phyloP scores from a whole-genome alignment of 2,797 vertebrate species.

The Cyprinella venusta region DNA sequence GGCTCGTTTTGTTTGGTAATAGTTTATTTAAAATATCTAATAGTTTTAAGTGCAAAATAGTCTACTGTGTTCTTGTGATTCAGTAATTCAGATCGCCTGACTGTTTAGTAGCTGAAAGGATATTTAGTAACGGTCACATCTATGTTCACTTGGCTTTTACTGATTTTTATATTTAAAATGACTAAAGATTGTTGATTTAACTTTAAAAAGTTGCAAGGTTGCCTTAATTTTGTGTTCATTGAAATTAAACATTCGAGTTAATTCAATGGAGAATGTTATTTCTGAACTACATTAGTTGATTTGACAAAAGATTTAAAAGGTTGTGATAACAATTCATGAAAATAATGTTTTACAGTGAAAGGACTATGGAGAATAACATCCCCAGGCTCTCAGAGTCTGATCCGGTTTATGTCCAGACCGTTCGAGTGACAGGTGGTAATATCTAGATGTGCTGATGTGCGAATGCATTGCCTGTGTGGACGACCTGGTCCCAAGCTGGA shows the following conservation, averaged over 20 bases:
- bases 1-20: neutral
- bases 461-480: conserved; percentile 24
- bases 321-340: too few relatives aligned
- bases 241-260: too few relatives aligned
- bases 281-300: too few relatives aligned
- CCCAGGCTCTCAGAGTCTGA: conserved; percentile 46
- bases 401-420: conserved; percentile 47
- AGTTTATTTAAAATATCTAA: neutral
- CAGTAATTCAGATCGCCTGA: neutral
- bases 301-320: too few relatives aligned
- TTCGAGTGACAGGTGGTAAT: conserved; percentile 59
- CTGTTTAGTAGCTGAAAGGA: neutral
- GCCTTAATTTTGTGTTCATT: too few relatives aligned
- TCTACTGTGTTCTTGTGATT: neutral
- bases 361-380: conserved; percentile 46
- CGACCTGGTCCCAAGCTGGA: neutral
- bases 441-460: conserved; percentile 53
- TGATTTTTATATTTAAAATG: neutral
- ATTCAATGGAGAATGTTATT: too few relatives aligned
- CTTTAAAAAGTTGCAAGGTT: too few relatives aligned
- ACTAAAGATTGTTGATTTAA: neutral
- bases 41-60: neutral
- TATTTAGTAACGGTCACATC: neutral
- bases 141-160: neutral
- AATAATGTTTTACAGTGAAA: neutral